Percentiles rank a stretch among this genome's conserved stretches.
Evolutionary conservation across 2,797 vertebrate species (phyloP).

Genomic region (Orientallactaga sibirica): DNA sequence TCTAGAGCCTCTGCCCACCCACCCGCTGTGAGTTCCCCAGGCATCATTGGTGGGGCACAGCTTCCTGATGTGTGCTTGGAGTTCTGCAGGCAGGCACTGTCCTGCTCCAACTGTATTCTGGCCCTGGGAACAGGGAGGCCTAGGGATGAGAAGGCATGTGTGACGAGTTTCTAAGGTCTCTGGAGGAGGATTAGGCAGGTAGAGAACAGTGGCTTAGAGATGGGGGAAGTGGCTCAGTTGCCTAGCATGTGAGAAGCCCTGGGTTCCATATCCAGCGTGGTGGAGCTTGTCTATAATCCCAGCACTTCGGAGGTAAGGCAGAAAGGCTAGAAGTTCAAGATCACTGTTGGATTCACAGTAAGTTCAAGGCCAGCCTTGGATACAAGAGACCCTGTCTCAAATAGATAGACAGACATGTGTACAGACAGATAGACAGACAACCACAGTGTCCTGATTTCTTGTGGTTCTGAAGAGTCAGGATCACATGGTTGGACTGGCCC

Average conservation of each 20-base stretch:
- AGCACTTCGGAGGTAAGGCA: no score
- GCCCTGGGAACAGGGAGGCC: background rate
- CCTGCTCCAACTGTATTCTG: background rate
- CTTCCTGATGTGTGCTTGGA: background rate
- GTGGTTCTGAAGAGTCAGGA: background rate
- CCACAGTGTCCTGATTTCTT: background rate
- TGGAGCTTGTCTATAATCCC: no score
- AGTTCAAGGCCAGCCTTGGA: no score
- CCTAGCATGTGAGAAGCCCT: background rate
- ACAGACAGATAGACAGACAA: background rate
- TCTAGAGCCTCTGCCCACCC: accelerated
- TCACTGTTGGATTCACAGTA: no score
- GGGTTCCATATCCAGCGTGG: no score
- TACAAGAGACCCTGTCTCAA: background rate
- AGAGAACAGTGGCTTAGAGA: background rate
- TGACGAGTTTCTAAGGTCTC: background rate
- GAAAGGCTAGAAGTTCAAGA: no score
- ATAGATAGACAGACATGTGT: background rate
- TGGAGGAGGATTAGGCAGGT: background rate
- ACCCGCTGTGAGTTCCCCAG: background rate
- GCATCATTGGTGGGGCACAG: accelerated
- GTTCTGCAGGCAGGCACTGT: background rate
- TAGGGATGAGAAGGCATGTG: background rate
- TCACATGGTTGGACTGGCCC: background rate
- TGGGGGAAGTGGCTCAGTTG: background rate